Conservation (phyloP, 2,113 vertebrate genomes). For the Harpagus bidentatus region DNA sequence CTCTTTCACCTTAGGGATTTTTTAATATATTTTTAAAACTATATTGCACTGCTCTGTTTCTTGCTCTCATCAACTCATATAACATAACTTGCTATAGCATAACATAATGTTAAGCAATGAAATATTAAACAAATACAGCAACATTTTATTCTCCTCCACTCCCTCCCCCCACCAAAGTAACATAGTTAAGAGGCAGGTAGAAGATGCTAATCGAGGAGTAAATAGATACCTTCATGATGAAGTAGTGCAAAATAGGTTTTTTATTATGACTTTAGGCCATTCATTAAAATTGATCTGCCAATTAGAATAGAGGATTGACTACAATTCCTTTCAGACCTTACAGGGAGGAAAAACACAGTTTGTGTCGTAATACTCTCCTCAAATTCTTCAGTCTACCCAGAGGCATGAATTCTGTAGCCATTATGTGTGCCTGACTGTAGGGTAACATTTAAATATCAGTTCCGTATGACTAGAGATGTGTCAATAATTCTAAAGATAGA, state of each 20-base stretch:
- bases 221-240: conserved; percentile 5
- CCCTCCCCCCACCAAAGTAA: background rate
- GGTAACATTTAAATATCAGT: conserved; percentile 20
- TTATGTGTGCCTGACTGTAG: background rate
- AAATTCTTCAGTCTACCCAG: conserved; percentile 38
- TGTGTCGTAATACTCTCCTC: conserved; percentile 32
- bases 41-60: background rate
- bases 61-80: background rate
- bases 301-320: conserved; percentile 53
- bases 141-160: background rate
- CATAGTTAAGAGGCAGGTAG: conserved; percentile 2
- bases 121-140: background rate
- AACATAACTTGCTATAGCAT: background rate
- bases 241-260: conserved; percentile 27
- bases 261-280: conserved; percentile 42
- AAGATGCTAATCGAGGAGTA: background rate
- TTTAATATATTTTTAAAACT: background rate
- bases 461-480: conserved; percentile 26
- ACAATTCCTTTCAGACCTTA: conserved; percentile 51
- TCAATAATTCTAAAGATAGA: conserved; percentile 38
- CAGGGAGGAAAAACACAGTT: conserved; percentile 57
- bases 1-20: background rate
- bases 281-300: conserved; percentile 66
- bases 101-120: background rate
- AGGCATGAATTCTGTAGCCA: background rate